Evolutionary conservation across 1,140 invertebrate species (phyloP).

Genomic region (Manduca sexta): DNA sequence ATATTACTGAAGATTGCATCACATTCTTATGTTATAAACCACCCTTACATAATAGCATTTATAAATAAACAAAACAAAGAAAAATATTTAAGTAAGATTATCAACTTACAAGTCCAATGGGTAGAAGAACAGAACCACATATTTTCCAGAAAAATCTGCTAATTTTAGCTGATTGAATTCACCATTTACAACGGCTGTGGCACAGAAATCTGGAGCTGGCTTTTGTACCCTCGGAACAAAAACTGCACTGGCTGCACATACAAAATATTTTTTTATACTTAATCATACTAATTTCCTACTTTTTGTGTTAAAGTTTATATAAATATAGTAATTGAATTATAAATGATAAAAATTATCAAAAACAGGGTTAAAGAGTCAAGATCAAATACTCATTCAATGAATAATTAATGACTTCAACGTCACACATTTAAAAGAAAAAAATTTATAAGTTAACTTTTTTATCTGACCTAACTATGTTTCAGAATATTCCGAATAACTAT

Average conservation of each 20-base stretch:
- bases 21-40: too few species aligned
- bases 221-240: constrained; percentile 78
- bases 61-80: too few species aligned
- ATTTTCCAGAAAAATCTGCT: constrained; percentile 93
- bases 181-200: constrained; percentile 90
- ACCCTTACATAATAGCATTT: too few species aligned
- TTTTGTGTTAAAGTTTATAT: not conserved
- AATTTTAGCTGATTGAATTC: constrained; percentile 93
- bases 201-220: constrained; percentile 91
- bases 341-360: too few species aligned
- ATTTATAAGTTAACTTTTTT: not conserved
- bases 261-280: not conserved
- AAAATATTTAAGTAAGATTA: too few species aligned
- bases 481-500: too few species aligned
- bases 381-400: too few species aligned
- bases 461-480: not conserved
- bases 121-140: constrained; percentile 92
- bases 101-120: constrained; percentile 88
- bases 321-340: too few species aligned
- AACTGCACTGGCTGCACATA: constrained; percentile 38
- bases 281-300: not conserved
- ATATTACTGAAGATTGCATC: too few species aligned
- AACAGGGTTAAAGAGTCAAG: too few species aligned
- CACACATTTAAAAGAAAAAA: not conserved
- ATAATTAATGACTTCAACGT: not conserved